These are phyloP conservation scores for Stylophora pistillata DNA, from an alignment of 64 coral and sea anemone genomes.

Conservation along the genomic window DNA sequence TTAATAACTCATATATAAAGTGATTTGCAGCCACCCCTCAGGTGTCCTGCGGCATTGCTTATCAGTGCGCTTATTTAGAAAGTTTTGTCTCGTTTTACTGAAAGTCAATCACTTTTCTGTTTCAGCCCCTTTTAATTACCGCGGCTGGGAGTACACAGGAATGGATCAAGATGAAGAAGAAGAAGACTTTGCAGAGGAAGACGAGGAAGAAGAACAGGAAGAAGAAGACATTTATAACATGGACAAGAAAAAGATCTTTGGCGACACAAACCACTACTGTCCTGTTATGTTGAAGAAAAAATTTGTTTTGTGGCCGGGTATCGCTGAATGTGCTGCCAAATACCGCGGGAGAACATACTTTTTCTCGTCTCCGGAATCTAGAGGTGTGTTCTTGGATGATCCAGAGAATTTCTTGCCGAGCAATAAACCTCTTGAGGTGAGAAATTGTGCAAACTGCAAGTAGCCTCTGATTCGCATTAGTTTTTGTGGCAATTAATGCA, in stretches of 20 bases:
- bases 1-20: too few species aligned
- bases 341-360: slow-evolving; percentile 89
- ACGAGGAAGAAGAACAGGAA: slow-evolving; percentile 90
- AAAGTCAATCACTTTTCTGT: neutral
- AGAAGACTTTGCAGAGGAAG: slow-evolving; percentile 91
- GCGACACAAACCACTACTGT: slow-evolving; percentile 89
- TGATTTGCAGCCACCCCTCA: too few species aligned
- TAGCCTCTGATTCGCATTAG: neutral
- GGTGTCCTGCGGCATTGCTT: too few species aligned
- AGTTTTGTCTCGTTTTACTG: too few species aligned
- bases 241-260: slow-evolving; percentile 91
- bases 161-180: slow-evolving; percentile 99
- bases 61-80: too few species aligned
- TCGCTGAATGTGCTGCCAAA: slow-evolving; percentile 84
- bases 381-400: slow-evolving; percentile 67
- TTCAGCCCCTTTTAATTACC: slow-evolving; percentile 83
- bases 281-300: slow-evolving; percentile 94
- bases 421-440: slow-evolving; percentile 77
- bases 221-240: slow-evolving; percentile 77
- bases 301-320: slow-evolving; percentile 87
- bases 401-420: slow-evolving; percentile 69
- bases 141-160: slow-evolving; percentile 93
- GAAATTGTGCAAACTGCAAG: neutral
- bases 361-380: slow-evolving; percentile 75
- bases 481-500: neutral